phyloP scores from a whole-genome alignment of 2,888 invertebrate species.

The Microdon myrmicae region DNA sequence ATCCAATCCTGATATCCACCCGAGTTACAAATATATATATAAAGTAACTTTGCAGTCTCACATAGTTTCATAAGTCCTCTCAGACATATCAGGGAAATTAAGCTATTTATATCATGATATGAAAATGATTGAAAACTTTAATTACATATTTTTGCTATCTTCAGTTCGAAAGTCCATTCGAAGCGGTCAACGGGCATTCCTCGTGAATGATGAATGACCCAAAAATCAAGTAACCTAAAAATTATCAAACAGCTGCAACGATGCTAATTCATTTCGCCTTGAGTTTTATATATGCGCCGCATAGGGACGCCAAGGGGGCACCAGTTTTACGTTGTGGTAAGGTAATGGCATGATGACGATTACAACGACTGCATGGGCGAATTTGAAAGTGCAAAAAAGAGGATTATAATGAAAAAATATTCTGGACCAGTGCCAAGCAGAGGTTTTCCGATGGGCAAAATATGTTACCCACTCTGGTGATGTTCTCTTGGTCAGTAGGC shows the following conservation, averaged over 20 bases:
- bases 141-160: conserved; percentile 37
- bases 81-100: too few relatives aligned
- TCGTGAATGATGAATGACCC: conserved; percentile 48
- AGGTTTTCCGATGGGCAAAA: conserved; percentile 26
- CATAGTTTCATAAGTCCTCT: too few relatives aligned
- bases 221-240: conserved; percentile 51
- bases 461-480: conserved; percentile 31
- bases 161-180: conserved; percentile 7
- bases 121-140: conserved; percentile 49
- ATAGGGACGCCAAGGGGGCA: conserved; percentile 8
- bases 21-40: too few relatives aligned
- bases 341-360: conserved; percentile 46
- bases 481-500: too few relatives aligned
- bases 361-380: conserved; percentile 39
- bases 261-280: conserved; percentile 48
- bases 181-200: conserved; percentile 24
- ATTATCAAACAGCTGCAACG: conserved; percentile 52
- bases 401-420: too few relatives aligned
- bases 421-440: conserved; percentile 36
- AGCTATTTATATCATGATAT: too few relatives aligned
- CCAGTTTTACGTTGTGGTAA: conserved; percentile 34
- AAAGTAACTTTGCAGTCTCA: too few relatives aligned
- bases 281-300: conserved; percentile 19
- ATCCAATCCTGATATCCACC: too few relatives aligned
- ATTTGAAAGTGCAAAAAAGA: too few relatives aligned